Evolutionary conservation across 2,888 invertebrate genomes (phyloP), one percentile per base, ranked within the genome.

Genomic region (Parasteatoda lunata): DNA sequence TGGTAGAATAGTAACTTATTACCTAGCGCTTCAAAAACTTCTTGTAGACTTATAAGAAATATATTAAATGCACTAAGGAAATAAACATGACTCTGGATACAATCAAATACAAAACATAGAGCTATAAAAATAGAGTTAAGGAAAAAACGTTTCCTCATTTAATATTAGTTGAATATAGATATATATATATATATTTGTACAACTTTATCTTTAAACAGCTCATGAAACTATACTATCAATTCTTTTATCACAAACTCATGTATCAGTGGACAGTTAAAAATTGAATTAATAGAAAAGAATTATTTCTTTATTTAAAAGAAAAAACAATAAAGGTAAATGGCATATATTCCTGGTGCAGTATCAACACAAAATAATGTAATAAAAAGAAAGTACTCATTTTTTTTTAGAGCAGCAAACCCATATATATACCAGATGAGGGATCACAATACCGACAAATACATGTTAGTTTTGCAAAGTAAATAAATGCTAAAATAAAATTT

Each of bases 121-220:
- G 11, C 52, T 77, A 77, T 68, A 77, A 77, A 77, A 77, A 77
- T 77, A 77, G 77, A 52, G 51, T 76, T n/a, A 49, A 64, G 48
- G 69, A 77, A 77, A 77, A 13, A 54, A 49, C 49, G 68, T 45
- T 69, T 77, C 54, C 77, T 66, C 9, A n/a, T 51, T 76, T 45
- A 49, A 59, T 65, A 66, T 49, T 54, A 77, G 65, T 65, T 49
- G 13, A 59, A 73, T 54, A 59, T 47, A 59, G 59, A 59, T 70
- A 48, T 75, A 45, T 72, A 72, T 72, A 72, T 51, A 9, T 54
- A 59, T 5, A 30, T 54, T 73, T 9, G 30, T 52, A 66, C 76
- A 76, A 65, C 75, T 59, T 59, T 52, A 30, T 48, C 65, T 54
- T 59, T 45, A 45, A 64, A 48, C 48, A 5, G 49, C 65, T 15